A percentile compares a stretch with the other conserved stretches of the same genome.
Evolutionary conservation across 1,140 invertebrate species (phyloP).

Genomic region (Drosophila biarmipes): DNA sequence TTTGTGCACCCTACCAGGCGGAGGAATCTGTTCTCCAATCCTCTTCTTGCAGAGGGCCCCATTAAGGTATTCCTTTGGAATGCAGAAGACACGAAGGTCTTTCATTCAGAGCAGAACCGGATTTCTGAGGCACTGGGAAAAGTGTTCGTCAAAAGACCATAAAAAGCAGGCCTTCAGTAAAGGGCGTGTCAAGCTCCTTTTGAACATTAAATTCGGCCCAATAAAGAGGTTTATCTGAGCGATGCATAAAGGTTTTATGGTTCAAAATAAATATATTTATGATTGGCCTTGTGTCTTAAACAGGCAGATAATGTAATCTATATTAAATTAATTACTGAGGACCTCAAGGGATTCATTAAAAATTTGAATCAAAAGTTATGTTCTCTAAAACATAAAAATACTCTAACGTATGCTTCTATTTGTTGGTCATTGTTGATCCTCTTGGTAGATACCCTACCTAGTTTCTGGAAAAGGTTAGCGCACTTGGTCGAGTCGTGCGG

Average conservation of each 20-base stretch:
- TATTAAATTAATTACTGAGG: background rate
- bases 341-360: background rate
- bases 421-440: background rate
- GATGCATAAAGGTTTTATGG: background rate
- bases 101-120: constrained; percentile 43
- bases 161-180: constrained; percentile 21
- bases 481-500: constrained; percentile 9
- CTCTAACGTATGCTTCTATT: background rate
- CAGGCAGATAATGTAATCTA: background rate
- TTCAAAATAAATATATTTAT: background rate
- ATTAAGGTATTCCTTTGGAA: constrained; percentile 37
- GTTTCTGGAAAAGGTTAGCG: constrained; percentile 30
- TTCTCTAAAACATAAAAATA: background rate
- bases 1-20: constrained; percentile 17
- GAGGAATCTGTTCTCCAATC: background rate
- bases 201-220: constrained; percentile 6
- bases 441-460: background rate
- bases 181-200: constrained; percentile 9
- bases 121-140: constrained; percentile 33
- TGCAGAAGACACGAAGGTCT: constrained; percentile 41
- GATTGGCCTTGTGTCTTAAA: background rate
- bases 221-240: background rate
- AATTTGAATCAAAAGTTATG: too few species aligned
- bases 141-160: constrained; percentile 20
- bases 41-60: background rate